These are phyloP conservation scores for Cyclargus thomasi DNA, from an alignment of 1,140 invertebrate genomes.

Conservation along the genomic window DNA sequence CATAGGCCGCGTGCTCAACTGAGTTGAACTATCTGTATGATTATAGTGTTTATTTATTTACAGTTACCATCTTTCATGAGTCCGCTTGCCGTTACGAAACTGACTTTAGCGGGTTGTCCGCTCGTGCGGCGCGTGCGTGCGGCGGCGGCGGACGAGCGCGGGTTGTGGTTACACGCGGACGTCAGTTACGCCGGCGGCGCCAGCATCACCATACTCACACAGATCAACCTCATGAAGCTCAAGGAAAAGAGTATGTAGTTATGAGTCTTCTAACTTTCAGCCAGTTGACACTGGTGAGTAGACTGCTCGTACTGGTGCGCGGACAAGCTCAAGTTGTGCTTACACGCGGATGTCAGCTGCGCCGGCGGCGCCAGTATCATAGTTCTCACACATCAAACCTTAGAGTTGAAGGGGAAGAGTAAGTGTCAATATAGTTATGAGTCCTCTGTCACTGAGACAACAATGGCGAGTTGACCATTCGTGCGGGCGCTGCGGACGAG, in stretches of 20 bases:
- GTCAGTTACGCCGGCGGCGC: constrained; percentile 92
- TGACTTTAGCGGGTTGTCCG: constrained; percentile 75
- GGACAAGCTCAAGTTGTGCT: constrained; percentile 93
- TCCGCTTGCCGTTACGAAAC: constrained; percentile 57
- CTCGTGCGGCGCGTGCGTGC: constrained; percentile 84
- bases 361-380: constrained; percentile 91
- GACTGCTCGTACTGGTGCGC: constrained; percentile 86
- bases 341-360: constrained; percentile 93
- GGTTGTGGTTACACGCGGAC: constrained; percentile 95
- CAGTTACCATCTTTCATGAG: constrained; percentile 71
- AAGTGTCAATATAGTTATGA: constrained; percentile 58
- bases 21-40: too few relatives aligned
- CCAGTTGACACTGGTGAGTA: constrained; percentile 54
- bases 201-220: constrained; percentile 94
- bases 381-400: constrained; percentile 94
- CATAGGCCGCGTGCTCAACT: too few relatives aligned
- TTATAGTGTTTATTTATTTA: too few relatives aligned
- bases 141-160: constrained; percentile 88
- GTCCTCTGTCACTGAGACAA: constrained; percentile 60
- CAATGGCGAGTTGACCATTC: constrained; percentile 76
- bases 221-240: constrained; percentile 95
- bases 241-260: constrained; percentile 73
- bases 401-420: constrained; percentile 84
- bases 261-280: constrained; percentile 66
- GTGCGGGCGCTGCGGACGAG: constrained; percentile 88